Evolutionary conservation across 1,140 invertebrate genomes (phyloP).

Genomic region (Plectrocnemia conspersa): DNA sequence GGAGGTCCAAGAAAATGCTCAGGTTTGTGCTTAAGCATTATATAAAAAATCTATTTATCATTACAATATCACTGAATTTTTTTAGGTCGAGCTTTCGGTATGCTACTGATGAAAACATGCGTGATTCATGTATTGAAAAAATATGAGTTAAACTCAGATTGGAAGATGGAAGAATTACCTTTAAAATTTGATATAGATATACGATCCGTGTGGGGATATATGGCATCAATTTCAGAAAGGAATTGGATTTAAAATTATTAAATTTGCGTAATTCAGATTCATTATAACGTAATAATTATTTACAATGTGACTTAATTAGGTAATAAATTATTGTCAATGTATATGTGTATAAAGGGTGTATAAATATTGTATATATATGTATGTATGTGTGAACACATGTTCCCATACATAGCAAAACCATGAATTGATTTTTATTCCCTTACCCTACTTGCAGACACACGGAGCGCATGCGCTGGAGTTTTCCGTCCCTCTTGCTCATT

Average conservation of each 20-base stretch:
- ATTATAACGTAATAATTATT: too few species aligned
- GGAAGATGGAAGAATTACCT: slow-evolving; percentile 7
- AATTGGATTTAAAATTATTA: too few species aligned
- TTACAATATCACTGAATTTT: too few species aligned
- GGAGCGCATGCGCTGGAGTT: slow-evolving; percentile 5
- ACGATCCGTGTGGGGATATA: slow-evolving; percentile 1
- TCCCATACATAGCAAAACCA: slow-evolving; percentile 10
- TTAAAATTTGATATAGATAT: neutral
- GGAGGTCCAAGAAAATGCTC: neutral
- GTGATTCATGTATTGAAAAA: slow-evolving; percentile 2
- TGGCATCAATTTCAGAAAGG: neutral
- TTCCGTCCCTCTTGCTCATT: too few species aligned
- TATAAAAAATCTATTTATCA: neutral
- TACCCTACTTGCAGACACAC: neutral
- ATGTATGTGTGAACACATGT: slow-evolving; percentile 9
- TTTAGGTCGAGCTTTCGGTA: neutral
- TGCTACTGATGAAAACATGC: neutral
- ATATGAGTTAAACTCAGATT: slow-evolving; percentile 1
- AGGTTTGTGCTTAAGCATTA: neutral
- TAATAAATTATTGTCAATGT: too few species aligned
- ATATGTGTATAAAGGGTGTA: neutral
- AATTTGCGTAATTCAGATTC: too few species aligned
- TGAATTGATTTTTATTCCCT: slow-evolving; percentile 26
- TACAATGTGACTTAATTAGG: too few species aligned
- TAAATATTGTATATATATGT: neutral